Evolutionary conservation across 53 echinoderm and acorn worm genomes (phyloP).

Genomic region (Glandiceps talaboti): DNA sequence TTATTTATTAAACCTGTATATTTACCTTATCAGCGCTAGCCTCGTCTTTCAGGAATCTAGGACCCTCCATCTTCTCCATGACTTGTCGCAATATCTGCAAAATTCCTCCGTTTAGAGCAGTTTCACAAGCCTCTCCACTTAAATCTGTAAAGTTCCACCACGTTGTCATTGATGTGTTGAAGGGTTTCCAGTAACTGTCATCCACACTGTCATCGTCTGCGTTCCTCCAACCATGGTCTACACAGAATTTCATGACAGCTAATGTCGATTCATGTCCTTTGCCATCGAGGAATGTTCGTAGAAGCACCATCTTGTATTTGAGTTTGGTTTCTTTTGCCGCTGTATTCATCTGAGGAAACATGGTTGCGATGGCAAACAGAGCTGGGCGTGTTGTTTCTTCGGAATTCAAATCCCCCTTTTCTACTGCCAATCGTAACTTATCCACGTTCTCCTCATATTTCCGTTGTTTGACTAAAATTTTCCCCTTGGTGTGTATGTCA

Average conservation of each 20-base stretch:
- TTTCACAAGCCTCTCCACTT: neutral
- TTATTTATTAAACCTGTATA: too few species aligned
- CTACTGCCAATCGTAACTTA: neutral
- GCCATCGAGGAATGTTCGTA: neutral
- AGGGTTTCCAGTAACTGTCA: neutral
- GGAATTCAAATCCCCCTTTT: neutral
- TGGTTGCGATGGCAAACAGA: neutral
- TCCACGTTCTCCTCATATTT: neutral
- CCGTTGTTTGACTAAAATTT: neutral
- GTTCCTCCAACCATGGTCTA: neutral
- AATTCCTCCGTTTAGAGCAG: neutral
- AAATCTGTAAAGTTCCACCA: neutral
- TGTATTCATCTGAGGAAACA: neutral
- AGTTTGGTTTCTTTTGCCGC: neutral
- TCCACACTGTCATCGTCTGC: neutral
- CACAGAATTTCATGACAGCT: neutral
- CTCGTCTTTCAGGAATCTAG: neutral
- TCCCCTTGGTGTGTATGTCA: neutral
- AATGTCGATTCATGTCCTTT: neutral
- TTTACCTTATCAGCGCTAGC: neutral
- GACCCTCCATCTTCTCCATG: neutral
- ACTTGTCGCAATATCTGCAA: neutral
- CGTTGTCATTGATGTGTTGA: neutral
- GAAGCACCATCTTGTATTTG: neutral
- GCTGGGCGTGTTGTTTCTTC: neutral